Evolutionary conservation across 1,140 invertebrate genomes (phyloP).

Genomic region (Lutraria rhynchaena): DNA sequence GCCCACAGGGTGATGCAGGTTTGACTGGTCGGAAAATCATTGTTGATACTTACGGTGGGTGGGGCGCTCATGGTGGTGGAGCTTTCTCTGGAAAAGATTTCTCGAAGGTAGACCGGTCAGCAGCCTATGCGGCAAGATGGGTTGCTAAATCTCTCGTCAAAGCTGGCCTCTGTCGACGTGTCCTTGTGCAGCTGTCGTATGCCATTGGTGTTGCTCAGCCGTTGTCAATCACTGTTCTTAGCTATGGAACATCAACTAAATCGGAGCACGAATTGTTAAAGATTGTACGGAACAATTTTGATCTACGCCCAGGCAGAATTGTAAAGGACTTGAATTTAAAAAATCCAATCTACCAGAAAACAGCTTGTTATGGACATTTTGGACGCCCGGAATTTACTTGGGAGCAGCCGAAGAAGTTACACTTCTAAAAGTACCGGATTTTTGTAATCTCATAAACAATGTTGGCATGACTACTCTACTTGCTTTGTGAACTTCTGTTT

Average conservation of each 20-base stretch:
- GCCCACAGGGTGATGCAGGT: constrained; percentile 97
- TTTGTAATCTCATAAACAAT: too few relatives aligned
- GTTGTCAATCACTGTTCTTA: constrained; percentile 97
- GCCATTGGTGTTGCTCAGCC: constrained; percentile 98
- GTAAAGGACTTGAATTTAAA: constrained; percentile 98
- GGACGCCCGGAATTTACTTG: too few relatives aligned
- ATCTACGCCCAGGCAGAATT: constrained; percentile 97
- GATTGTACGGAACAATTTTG: constrained; percentile 98
- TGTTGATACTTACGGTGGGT: constrained; percentile 99
- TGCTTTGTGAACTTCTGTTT: too few relatives aligned
- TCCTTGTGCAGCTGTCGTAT: constrained; percentile 96
- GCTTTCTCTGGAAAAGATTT: constrained; percentile 98
- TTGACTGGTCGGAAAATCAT: constrained; percentile 98
- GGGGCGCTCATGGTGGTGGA: constrained; percentile 98
- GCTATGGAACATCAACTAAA: constrained; percentile 96
- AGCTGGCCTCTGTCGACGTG: constrained; percentile 93
- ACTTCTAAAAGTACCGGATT: too few relatives aligned
- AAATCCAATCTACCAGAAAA: constrained; percentile 98
- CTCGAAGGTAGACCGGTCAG: constrained; percentile 98
- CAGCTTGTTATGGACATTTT: constrained; percentile 99
- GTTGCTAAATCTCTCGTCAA: constrained; percentile 97
- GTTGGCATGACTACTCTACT: too few relatives aligned
- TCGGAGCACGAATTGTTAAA: constrained; percentile 93
- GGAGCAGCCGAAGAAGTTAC: too few relatives aligned
- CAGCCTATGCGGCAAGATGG: constrained; percentile 98